Percentiles rank a stretch among this genome's conserved stretches.
Evolutionary conservation across 2,113 vertebrate genomes (phyloP).

Genomic region (Malurus alboscapulatus): DNA sequence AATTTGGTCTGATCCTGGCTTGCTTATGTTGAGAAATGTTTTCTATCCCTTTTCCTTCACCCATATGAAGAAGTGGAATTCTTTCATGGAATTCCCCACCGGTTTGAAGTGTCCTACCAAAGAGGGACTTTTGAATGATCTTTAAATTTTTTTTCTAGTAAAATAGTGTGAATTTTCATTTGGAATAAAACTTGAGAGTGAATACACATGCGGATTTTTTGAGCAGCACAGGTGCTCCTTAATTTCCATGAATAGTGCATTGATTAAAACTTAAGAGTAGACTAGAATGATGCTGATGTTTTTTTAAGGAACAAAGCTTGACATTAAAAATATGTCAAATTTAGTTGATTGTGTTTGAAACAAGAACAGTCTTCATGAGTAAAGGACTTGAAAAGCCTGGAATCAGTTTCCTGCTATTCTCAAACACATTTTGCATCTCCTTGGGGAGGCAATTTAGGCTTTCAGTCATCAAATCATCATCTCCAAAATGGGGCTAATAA

Average conservation of each 20-base stretch:
- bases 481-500: conserved; percentile 20
- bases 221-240: not conserved
- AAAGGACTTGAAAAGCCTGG: conserved; percentile 20
- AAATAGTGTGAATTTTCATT: not conserved
- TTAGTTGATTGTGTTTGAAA: conserved; percentile 7
- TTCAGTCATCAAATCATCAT: conserved; percentile 44
- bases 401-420: conserved; percentile 18
- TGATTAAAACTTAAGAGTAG: not conserved
- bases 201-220: not conserved
- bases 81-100: not conserved
- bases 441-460: conserved; percentile 47
- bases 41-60: not conserved
- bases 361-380: not conserved
- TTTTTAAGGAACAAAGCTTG: conserved; percentile 3
- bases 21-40: not conserved
- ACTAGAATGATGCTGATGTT: not conserved
- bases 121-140: not conserved
- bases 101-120: not conserved
- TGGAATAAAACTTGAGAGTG: not conserved
- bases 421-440: conserved; percentile 39
- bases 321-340: conserved; percentile 33
- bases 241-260: not conserved
- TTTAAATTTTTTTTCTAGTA: not conserved
- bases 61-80: not conserved
- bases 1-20: not conserved